Percentiles rank a stretch among this genome's conserved stretches.
phyloP scores from a whole-genome alignment of 2,797 vertebrate genomes.

The Galagoides demidoff region DNA sequence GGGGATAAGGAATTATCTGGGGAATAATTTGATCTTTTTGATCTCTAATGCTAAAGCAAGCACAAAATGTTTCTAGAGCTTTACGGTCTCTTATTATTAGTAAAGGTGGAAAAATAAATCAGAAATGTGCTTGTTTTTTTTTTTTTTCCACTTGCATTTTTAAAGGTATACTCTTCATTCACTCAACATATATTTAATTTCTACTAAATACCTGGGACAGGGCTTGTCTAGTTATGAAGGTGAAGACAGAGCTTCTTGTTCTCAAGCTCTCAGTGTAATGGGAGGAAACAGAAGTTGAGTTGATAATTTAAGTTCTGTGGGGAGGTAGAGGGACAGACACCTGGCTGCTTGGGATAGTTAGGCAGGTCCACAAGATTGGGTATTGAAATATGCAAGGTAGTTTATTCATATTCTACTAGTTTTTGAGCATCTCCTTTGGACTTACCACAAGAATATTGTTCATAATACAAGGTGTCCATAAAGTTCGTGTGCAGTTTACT shows the following conservation, averaged over 20 bases:
- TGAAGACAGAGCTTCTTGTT: conserved; percentile 1
- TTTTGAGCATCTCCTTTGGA: background rate
- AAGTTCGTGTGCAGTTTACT: too few relatives aligned
- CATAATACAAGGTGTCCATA: background rate
- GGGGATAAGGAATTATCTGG: background rate
- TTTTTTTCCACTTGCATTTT: background rate
- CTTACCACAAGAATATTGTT: background rate
- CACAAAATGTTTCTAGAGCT: background rate
- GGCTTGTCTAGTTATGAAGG: background rate
- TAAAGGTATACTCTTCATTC: background rate
- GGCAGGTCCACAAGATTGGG: background rate
- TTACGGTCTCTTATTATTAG: background rate
- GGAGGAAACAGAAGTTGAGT: background rate
- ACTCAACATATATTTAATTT: conserved; percentile 13
- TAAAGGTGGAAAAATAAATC: conserved; percentile 27
- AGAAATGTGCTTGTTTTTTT: background rate
- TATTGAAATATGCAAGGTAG: background rate
- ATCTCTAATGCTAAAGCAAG: background rate
- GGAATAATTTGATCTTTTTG: background rate
- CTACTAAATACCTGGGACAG: background rate
- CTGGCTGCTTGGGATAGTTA: background rate
- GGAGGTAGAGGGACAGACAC: background rate
- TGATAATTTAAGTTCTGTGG: background rate
- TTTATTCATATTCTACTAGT: background rate
- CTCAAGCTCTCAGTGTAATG: background rate